Evolutionary conservation across 2,113 vertebrate species (phyloP), one percentile per base, ranked within the genome.

Genomic region (Perca fluviatilis): DNA sequence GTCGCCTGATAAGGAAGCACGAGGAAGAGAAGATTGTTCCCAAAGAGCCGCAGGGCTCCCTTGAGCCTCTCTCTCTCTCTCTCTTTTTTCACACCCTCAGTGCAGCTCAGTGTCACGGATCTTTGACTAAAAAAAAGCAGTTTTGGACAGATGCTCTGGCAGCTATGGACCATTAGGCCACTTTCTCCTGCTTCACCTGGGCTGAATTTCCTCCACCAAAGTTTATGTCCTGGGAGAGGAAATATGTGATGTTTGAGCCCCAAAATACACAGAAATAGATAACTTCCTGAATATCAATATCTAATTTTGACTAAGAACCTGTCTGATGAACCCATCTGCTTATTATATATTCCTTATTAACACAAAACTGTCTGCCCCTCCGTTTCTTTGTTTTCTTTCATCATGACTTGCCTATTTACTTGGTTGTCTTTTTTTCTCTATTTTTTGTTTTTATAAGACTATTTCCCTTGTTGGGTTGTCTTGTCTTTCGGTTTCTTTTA

Each of bases 141-240:
- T 19, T 82, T 36, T 75, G 69, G 85, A 75, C 25, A 77, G 85
- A 71, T 65, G 72, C 77, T 74, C 64, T 64, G 76, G 79, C 83
- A 81, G 87, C 83, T 25, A 60, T 2, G 78, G 50, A 67, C 63
- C 74, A 82, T 86, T 72, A 87, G 67, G 74, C 60, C 58, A 54
- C 74, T 74, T 83, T 80, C 30, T 79, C 67, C 54, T 19, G 50
- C 67, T 57, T 66, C 82, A 65, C 43, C 72, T 36, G 67, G 62
- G 72, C 19, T 33, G 27, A 53, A 43, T 6, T 10, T 30, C 21
- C 53, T 53, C 1, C 0, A 51, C 25, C 47, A 54, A 50, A 68
- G 69, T 74, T 83, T 53, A 33, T 2, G 0, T 57, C 23, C 33
- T 14, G 13, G 66, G 2, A 0, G 4, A 63, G 11, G 11, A 57